phyloP scores from a whole-genome alignment of 2,888 invertebrate species.

The Amblyjoppa fuscipennis region DNA sequence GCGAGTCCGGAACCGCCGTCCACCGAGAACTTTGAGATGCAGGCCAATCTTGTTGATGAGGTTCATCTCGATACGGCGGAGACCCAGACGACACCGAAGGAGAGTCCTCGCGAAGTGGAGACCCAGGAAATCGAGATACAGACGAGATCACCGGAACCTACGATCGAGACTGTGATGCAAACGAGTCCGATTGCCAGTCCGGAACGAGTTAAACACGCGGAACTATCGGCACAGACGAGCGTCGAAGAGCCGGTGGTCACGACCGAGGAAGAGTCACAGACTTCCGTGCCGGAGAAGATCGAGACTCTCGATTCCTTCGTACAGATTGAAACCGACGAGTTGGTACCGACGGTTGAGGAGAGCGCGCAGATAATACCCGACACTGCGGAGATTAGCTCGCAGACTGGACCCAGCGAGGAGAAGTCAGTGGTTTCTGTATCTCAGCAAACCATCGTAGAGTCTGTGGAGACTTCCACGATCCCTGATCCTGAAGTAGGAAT shows the following conservation, averaged over 20 bases:
- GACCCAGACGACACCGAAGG: constrained; percentile 78
- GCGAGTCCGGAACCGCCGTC: constrained; percentile 80
- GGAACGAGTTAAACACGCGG: constrained; percentile 47
- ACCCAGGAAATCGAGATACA: constrained; percentile 77
- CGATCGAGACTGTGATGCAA: constrained; percentile 66
- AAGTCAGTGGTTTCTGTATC: constrained; percentile 41
- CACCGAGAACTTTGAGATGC: constrained; percentile 85
- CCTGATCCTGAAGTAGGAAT: constrained; percentile 38
- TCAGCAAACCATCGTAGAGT: constrained; percentile 62
- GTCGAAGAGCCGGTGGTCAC: constrained; percentile 81
- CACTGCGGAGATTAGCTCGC: constrained; percentile 75
- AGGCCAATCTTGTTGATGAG: constrained; percentile 85
- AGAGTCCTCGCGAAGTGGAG: constrained; percentile 71
- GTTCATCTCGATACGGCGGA: constrained; percentile 71
- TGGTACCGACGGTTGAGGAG: constrained; percentile 76
- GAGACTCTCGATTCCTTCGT: constrained; percentile 77
- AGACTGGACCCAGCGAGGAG: constrained; percentile 68
- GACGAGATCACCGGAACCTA: constrained; percentile 72
- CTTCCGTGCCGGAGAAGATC: constrained; percentile 74
- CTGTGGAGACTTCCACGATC: constrained; percentile 54
- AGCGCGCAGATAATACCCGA: constrained; percentile 80
- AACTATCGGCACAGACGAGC: constrained; percentile 73
- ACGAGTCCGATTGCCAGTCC: constrained; percentile 76
- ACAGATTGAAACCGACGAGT: constrained; percentile 76
- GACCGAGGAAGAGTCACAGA: constrained; percentile 79